phyloP scores from a whole-genome alignment of 2,113 vertebrate species.

The Petrocephalus zakoni region DNA sequence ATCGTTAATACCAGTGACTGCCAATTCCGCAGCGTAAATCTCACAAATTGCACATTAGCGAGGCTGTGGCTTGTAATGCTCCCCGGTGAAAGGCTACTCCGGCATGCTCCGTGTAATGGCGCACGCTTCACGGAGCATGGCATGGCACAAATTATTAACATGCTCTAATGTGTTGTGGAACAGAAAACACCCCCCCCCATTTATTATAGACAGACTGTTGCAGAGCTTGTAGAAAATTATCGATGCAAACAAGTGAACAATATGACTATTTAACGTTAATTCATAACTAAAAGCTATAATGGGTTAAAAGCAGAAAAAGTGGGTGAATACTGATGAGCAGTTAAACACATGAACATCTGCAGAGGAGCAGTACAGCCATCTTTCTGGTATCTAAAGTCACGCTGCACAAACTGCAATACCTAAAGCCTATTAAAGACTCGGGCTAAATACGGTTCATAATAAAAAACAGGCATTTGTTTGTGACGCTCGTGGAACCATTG shows the following conservation, averaged over 20 bases:
- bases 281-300: background rate
- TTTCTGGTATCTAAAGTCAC: background rate
- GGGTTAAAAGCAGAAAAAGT: background rate
- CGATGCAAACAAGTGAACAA: background rate
- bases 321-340: background rate
- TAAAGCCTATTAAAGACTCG: background rate
- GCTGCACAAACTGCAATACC: background rate
- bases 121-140: constrained; percentile 27
- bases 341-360: background rate
- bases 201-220: constrained; percentile 29
- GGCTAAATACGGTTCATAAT: background rate
- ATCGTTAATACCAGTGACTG: background rate
- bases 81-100: constrained; percentile 24
- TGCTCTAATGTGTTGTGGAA: constrained; percentile 25
- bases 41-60: constrained; percentile 5
- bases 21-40: background rate
- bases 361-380: background rate
- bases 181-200: background rate
- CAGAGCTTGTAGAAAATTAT: constrained; percentile 26
- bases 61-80: constrained; percentile 4
- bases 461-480: background rate
- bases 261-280: background rate
- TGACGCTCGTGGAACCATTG: background rate
- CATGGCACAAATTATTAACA: constrained; percentile 30
- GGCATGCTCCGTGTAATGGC: constrained; percentile 22